A percentile compares a stretch with the other conserved stretches of the same genome.
Evolutionary conservation across 2,113 vertebrate genomes (phyloP).

Genomic region (Urocitellus parryii): DNA sequence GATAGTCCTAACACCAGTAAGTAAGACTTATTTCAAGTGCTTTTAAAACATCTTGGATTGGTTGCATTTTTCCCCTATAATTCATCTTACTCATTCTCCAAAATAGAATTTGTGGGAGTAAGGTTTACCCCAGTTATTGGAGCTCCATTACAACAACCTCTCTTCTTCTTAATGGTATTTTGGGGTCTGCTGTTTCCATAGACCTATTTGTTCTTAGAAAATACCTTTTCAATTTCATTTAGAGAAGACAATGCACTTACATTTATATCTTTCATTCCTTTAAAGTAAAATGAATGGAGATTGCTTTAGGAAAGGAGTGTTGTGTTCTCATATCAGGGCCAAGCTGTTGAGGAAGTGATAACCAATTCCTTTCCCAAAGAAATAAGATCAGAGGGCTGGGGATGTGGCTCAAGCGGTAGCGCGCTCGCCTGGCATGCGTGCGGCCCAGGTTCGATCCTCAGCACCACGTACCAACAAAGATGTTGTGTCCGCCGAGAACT

Average conservation of each 20-base stretch:
- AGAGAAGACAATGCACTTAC: not conserved
- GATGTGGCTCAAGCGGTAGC: too few relatives aligned
- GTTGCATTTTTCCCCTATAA: not conserved
- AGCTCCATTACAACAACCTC: not conserved
- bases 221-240: slow-evolving; percentile 61
- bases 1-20: not conserved
- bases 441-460: too few relatives aligned
- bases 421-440: too few relatives aligned
- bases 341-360: not conserved
- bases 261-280: not conserved
- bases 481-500: too few relatives aligned
- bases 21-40: not conserved
- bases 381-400: not conserved
- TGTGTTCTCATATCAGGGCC: not conserved
- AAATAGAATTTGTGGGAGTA: slow-evolving; percentile 2
- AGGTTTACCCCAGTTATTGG: not conserved
- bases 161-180: not conserved
- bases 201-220: slow-evolving; percentile 49
- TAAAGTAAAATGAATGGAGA: slow-evolving; percentile 44
- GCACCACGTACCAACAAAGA: too few relatives aligned
- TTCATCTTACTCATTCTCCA: not conserved
- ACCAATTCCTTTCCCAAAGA: not conserved
- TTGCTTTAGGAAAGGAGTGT: not conserved
- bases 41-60: not conserved
- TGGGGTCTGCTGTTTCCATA: slow-evolving; percentile 6